Conservation (phyloP, 2,888 invertebrate genomes). For the Carpatolechia fugitivella region DNA sequence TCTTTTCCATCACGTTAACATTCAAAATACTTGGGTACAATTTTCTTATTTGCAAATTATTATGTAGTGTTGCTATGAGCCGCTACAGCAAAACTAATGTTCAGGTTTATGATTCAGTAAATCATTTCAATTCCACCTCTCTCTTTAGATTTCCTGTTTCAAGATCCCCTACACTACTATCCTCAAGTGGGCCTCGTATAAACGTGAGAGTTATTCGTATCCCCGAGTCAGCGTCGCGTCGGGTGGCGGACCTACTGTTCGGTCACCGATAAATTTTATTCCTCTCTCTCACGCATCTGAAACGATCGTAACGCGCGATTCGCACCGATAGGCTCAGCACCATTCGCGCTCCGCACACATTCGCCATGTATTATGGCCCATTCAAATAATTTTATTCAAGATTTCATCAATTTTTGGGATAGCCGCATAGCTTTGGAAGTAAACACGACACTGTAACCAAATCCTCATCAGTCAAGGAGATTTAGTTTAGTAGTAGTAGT, state of each 20-base stretch:
- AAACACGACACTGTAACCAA: not conserved
- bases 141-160: not conserved
- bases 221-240: conserved; percentile 27
- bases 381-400: not conserved
- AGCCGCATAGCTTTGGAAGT: not conserved
- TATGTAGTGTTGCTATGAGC: no score
- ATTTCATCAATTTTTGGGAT: not conserved
- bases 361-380: conserved; percentile 3
- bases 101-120: no score
- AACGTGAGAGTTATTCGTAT: conserved; percentile 12
- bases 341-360: not conserved
- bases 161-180: conserved; percentile 5
- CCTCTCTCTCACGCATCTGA: conserved; percentile 46
- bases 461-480: not conserved
- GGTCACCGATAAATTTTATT: conserved; percentile 47
- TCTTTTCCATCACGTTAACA: no score
- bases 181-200: not conserved
- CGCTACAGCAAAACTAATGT: no score
- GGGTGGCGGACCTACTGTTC: conserved; percentile 23
- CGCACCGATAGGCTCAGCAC: conserved; percentile 15
- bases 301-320: conserved; percentile 34
- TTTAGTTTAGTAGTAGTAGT: not conserved
- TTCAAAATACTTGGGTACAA: no score
- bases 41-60: no score
- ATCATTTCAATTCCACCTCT: not conserved